Conservation (phyloP, 1,140 invertebrate genomes). For the Bombus impatiens region DNA sequence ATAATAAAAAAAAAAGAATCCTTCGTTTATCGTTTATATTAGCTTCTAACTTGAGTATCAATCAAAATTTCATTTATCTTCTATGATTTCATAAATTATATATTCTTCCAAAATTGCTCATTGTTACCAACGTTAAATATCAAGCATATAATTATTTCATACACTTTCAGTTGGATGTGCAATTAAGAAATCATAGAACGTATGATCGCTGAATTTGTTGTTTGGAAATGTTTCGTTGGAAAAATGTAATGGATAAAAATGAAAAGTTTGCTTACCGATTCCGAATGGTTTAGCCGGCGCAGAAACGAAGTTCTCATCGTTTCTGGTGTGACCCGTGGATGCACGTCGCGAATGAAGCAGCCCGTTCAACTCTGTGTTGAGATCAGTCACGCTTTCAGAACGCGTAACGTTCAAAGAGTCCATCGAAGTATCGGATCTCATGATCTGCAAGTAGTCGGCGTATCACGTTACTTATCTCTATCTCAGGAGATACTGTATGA, state of each 20-base stretch:
- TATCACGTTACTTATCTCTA: background rate
- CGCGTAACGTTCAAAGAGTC: slow-evolving; percentile 89
- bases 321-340: slow-evolving; percentile 80
- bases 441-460: slow-evolving; percentile 83
- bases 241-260: slow-evolving; percentile 27
- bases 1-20: background rate
- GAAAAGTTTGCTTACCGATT: slow-evolving; percentile 85
- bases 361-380: slow-evolving; percentile 83
- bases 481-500: background rate
- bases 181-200: slow-evolving; percentile 68
- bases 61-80: slow-evolving; percentile 17
- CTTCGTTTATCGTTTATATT: slow-evolving; percentile 9
- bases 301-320: slow-evolving; percentile 81
- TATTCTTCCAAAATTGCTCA: background rate
- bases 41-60: background rate
- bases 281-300: slow-evolving; percentile 89
- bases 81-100: slow-evolving; percentile 62
- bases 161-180: background rate
- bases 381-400: slow-evolving; percentile 92
- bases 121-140: background rate
- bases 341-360: slow-evolving; percentile 74
- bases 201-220: slow-evolving; percentile 24
- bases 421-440: slow-evolving; percentile 90
- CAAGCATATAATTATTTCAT: background rate
- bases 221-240: slow-evolving; percentile 5